Evolutionary conservation across 35 echinoderm and acorn worm genomes (phyloP).

Genomic region (Diadema setosum): DNA sequence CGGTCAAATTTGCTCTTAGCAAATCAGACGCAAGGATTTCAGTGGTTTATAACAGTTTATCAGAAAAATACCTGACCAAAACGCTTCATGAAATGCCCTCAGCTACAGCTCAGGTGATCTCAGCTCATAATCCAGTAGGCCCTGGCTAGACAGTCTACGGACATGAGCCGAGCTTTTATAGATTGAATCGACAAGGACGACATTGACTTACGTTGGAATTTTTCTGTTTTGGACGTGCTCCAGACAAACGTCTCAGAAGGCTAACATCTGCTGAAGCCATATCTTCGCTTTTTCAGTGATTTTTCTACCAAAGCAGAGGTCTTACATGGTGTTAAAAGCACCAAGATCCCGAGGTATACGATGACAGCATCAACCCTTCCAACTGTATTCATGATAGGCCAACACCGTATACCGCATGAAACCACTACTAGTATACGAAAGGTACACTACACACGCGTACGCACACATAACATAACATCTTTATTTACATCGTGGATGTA

Average conservation of each 20-base stretch:
- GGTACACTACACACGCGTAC: too few relatives aligned
- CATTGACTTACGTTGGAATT: neutral
- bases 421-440: neutral
- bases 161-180: neutral
- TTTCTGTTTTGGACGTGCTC: constrained; percentile 6
- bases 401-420: neutral
- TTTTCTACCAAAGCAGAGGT: too few relatives aligned
- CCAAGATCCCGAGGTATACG: neutral
- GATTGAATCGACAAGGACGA: neutral
- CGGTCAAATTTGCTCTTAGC: too few relatives aligned
- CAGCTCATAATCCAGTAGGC: neutral
- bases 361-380: neutral
- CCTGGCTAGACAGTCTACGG: neutral
- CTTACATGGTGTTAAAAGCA: neutral
- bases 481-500: too few relatives aligned
- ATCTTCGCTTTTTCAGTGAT: too few relatives aligned
- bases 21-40: too few relatives aligned
- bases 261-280: neutral
- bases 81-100: neutral
- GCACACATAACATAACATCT: too few relatives aligned
- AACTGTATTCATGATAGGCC: neutral
- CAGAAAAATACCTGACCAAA: neutral
- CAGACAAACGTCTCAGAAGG: neutral
- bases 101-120: neutral
- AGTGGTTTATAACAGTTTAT: neutral